Conservation (phyloP, 2,797 vertebrate species). For the Erpetoichthys calabaricus region DNA sequence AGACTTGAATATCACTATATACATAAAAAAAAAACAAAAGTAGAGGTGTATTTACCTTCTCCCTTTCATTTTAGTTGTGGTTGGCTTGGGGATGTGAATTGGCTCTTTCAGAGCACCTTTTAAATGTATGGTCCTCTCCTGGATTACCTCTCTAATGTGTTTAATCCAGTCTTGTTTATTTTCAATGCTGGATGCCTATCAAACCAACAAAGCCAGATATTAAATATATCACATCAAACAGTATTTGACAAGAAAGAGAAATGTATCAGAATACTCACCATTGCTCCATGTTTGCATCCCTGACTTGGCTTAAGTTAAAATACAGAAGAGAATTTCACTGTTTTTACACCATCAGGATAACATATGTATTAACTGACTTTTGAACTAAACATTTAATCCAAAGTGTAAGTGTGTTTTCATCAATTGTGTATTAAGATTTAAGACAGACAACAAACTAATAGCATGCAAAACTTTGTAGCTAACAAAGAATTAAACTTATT, state of each 20-base stretch:
- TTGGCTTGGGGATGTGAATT: conserved; percentile 88
- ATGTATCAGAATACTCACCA: conserved; percentile 52
- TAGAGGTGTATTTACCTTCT: conserved; percentile 53
- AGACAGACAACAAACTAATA: too few species aligned
- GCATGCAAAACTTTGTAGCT: too few species aligned
- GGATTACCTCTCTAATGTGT: conserved; percentile 94
- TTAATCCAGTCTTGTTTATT: conserved; percentile 99
- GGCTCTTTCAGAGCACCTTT: conserved; percentile 94
- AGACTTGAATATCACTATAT: conserved; percentile 5
- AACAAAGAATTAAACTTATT: too few species aligned
- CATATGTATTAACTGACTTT: too few species aligned
- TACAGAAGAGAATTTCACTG: conserved; percentile 65
- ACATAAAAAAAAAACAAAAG: conserved; percentile 9
- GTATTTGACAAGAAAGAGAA: not conserved
- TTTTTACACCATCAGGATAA: conserved; percentile 22
- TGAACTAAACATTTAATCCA: too few species aligned
- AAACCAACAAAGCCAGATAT: too few species aligned
- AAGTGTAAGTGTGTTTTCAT: too few species aligned
- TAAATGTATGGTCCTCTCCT: conserved; percentile 91
- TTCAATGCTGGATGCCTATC: conserved; percentile 89
- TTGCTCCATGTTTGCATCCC: conserved; percentile 71
- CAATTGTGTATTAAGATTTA: too few species aligned
- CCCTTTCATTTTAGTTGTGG: conserved; percentile 81
- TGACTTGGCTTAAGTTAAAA: conserved; percentile 70
- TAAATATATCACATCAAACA: too few species aligned